Percentiles rank a stretch among this genome's conserved stretches.
Conservation (phyloP, 1,140 invertebrate genomes). For the Drosophila prosaltans region DNA sequence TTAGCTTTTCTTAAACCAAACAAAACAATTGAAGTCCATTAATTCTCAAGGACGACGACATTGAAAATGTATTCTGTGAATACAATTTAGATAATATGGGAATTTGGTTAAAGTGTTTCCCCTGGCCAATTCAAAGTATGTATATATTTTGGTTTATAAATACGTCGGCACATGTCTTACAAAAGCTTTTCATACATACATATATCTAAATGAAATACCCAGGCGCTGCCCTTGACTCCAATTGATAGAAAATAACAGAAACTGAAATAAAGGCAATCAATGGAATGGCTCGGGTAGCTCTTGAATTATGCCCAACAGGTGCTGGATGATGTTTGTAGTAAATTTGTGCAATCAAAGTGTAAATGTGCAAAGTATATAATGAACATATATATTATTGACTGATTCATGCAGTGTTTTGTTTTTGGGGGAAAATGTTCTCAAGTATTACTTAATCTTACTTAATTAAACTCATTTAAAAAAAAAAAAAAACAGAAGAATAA, state of each 20-base stretch:
- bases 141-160: conserved; percentile 38
- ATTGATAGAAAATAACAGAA: conserved; percentile 19
- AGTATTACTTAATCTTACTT: conserved; percentile 30
- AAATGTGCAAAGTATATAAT: conserved; percentile 21
- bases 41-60: conserved; percentile 1
- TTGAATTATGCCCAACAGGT: conserved; percentile 44
- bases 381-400: conserved; percentile 16
- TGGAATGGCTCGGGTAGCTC: neutral
- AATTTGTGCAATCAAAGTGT: conserved; percentile 26
- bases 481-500: conserved; percentile 25
- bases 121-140: neutral
- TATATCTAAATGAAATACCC: neutral
- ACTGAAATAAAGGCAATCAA: neutral
- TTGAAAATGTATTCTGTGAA: conserved; percentile 4
- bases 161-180: conserved; percentile 47
- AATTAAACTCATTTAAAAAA: conserved; percentile 29
- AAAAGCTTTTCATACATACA: conserved; percentile 37
- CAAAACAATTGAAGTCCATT: neutral
- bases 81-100: neutral
- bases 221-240: conserved; percentile 61
- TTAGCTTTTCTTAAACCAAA: too few species aligned
- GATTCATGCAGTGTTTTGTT: conserved; percentile 8
- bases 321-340: conserved; percentile 34
- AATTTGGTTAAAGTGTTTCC: neutral
- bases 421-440: conserved; percentile 14